phyloP scores from a whole-genome alignment of 2,888 invertebrate species.

The Colostygia pectinataria region DNA sequence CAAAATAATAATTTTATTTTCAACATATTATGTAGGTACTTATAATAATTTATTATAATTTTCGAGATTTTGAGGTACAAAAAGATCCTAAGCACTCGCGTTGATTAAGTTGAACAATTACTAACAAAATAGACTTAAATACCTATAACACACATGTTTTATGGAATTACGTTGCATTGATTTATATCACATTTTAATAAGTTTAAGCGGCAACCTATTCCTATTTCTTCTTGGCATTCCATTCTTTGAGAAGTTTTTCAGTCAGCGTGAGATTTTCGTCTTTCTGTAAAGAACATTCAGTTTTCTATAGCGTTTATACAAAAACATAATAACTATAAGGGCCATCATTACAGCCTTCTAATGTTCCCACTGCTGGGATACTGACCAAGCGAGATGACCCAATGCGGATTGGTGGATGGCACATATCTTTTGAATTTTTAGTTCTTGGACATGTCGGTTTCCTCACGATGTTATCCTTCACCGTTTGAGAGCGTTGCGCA shows the following conservation, averaged over 20 bases:
- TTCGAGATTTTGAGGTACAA: not conserved
- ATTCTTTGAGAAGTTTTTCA: slow-evolving; percentile 84
- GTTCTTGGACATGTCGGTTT: too few relatives aligned
- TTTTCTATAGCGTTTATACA: too few relatives aligned
- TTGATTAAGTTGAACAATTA: too few relatives aligned
- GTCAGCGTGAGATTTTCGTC: slow-evolving; percentile 88
- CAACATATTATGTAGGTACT: slow-evolving; percentile 2
- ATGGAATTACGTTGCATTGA: slow-evolving; percentile 11
- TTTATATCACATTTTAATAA: slow-evolving; percentile 20
- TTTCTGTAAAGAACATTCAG: slow-evolving; percentile 83
- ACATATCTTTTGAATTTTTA: too few relatives aligned
- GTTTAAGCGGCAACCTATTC: not conserved
- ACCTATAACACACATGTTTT: not conserved
- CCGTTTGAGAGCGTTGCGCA: too few relatives aligned
- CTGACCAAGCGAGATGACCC: too few relatives aligned
- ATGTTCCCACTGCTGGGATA: not conserved
- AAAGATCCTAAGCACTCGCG: too few relatives aligned
- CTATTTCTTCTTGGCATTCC: slow-evolving; percentile 67
- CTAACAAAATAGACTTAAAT: too few relatives aligned
- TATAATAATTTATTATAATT: too few relatives aligned
- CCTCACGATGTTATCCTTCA: too few relatives aligned
- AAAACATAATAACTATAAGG: too few relatives aligned
- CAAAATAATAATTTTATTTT: slow-evolving; percentile 19
- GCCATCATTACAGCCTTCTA: not conserved
- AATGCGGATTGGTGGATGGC: too few relatives aligned